These are phyloP conservation scores for human (Homo sapiens) DNA, from an alignment of 2,113 vertebrate genomes.

Conservation along the genomic window DNA sequence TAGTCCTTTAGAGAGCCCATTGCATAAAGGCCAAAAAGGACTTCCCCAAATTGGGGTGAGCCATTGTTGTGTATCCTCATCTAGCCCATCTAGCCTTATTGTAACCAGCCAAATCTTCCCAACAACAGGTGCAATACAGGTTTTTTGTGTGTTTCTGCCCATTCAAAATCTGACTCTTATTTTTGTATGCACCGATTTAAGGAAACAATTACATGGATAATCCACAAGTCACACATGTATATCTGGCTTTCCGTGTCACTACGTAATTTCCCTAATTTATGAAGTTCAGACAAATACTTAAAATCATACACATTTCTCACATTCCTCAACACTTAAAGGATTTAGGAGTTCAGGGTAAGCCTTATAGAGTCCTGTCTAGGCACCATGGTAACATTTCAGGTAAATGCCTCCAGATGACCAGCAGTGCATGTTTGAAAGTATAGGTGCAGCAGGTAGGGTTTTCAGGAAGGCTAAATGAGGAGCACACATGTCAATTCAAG, in stretches of 20 bases:
- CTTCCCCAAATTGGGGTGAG: not conserved
- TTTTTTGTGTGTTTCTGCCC: slow-evolving; percentile 13
- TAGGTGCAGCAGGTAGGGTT: not conserved
- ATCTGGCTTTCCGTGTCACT: not conserved
- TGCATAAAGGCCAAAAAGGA: not conserved
- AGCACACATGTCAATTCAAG: not conserved
- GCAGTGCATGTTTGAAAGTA: not conserved
- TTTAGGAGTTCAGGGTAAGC: not conserved
- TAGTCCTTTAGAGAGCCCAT: not conserved
- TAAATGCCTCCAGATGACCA: not conserved
- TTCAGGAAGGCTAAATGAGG: not conserved
- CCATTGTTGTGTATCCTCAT: not conserved
- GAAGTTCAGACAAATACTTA: not conserved
- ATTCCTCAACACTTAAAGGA: not conserved
- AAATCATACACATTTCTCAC: not conserved
- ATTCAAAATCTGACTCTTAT: not conserved
- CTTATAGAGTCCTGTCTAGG: not conserved
- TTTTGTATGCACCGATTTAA: not conserved
- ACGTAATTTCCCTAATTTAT: not conserved
- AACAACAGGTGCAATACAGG: not conserved
- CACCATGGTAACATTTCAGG: not conserved
- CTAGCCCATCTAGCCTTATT: not conserved
- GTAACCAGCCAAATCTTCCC: not conserved
- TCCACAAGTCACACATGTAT: not conserved
- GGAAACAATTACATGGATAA: not conserved